Evolutionary conservation across 2,888 invertebrate genomes (phyloP), one percentile per base, ranked within the genome.

Genomic region (Acrocera orbiculus): DNA sequence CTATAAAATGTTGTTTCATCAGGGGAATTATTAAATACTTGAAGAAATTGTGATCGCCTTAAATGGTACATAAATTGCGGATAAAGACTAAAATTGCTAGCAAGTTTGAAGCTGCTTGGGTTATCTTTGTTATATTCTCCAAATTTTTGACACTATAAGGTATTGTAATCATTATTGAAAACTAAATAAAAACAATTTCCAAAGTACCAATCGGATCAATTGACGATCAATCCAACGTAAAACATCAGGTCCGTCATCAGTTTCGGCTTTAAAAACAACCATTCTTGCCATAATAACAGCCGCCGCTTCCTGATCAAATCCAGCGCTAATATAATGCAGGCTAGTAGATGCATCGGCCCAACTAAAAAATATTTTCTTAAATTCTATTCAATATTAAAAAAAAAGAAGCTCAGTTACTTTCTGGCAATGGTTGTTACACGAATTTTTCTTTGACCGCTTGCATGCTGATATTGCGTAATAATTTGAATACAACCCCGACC

Each of bases 51-150:
- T 16, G 96, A 98, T 45, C 98, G 73, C 27, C 98, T 71, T 50
- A 99, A 64, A 56, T 99, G 98, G 62, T 96, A 99, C 95, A 99
- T 96, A 62, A 98, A 99, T 63, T 98, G 98, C 27, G 98, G 98
- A 65, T 95, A 99, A 37, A 99, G 66, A 38, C 90, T 89, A 64
- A 98, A 98, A 64, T 93, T 95, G 55, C 95, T 95, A 3, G 85
- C 77, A 39, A 98, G 71, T 32, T 93, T 72, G 66, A 98, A 98
- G 44, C 92, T 90, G 54, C 82, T 85, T 11, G 93, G 90, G 62
- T 96, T 93, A 54, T 99, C 96, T 55, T 95, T 95, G 49, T 79
- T 77, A 59, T 92, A 99, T 55, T 98, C 95, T 35, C 96, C 98
- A 64, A 99, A 99, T 63, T 95, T 95, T 62, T 98, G 98, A 58